Evolutionary conservation across 2,797 vertebrate species (phyloP), one percentile per base, ranked within the genome.

Genomic region (Tangara arthus): DNA sequence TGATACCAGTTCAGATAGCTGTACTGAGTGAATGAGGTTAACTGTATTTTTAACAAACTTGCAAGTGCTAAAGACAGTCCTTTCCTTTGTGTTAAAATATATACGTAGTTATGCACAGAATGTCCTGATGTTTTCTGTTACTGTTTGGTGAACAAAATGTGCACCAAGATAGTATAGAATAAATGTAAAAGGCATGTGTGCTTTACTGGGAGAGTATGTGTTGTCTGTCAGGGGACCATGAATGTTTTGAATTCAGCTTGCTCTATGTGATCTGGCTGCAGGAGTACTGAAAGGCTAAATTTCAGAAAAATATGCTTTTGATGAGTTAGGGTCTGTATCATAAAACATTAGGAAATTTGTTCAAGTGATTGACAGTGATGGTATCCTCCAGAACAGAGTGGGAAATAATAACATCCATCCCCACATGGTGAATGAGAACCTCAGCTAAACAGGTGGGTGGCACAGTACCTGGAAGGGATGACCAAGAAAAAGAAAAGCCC

Each of bases 221-320:
- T 59, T 0, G 0, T 79, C 55, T 72, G 9, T 27, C 23, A 56
- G 22, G 39, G 20, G 7, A 34, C 46, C 5, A 8, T 8, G 26
- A 50, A 37, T 42, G 5, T 61, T 49, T 80, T 73, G 23, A 76
- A 65, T 93, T 87, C 60, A 73, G 14, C 10, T 91, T 73, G 32
- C 1, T 56, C 3, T 65, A 1, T 7, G 11, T 22, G 37, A 44
- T 60, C 73, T 53, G 28, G 15, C 66, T 66, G 32, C 30, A 41
- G 39, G 55, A 77, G n/a, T 63, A 66, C 28, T 44, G 47, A 63
- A 77, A 59, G 2, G 5, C 26, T 76, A 23, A 19, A 32, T 82
- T 91, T 91, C 30, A 63, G 69, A 63, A 60, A 69, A 70, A 30
- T 5, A 5, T 0, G 0, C 12, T 69, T 91, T 84, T 72, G 12